Percentiles rank a stretch among this genome's conserved stretches.
phyloP scores from a whole-genome alignment of 1,140 invertebrate genomes.

The Paralvinella palmiformis region DNA sequence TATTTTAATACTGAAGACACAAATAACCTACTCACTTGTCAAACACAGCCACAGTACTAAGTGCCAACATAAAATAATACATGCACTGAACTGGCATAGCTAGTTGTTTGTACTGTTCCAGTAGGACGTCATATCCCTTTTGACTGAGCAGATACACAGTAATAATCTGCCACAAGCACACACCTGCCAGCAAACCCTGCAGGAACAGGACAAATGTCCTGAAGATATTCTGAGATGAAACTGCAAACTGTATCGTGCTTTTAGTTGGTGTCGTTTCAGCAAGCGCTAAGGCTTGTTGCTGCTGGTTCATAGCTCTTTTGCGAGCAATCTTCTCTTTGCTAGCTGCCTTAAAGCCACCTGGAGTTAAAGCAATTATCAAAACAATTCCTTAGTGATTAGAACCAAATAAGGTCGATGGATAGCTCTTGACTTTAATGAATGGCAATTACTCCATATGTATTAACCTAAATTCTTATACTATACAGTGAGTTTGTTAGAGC shows the following conservation, averaged over 20 bases:
- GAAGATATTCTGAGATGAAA: background rate
- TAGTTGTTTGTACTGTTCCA: background rate
- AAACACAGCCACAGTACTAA: background rate
- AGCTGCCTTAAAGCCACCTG: background rate
- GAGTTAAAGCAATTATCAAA: too few relatives aligned
- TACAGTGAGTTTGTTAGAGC: too few relatives aligned
- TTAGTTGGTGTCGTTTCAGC: background rate
- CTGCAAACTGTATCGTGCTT: background rate
- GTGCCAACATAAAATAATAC: background rate
- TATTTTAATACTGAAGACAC: too few relatives aligned
- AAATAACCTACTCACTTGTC: background rate
- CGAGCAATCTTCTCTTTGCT: background rate
- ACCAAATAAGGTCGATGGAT: too few relatives aligned
- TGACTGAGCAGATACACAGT: background rate
- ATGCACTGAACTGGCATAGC: background rate
- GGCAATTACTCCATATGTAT: too few relatives aligned
- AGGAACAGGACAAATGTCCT: background rate
- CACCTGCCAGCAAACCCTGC: background rate
- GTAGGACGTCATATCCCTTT: background rate
- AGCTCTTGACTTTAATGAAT: too few relatives aligned
- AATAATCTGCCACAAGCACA: background rate
- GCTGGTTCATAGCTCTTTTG: background rate
- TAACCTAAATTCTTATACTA: too few relatives aligned
- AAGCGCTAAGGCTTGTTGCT: background rate
- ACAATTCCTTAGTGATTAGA: too few relatives aligned